Conservation (phyloP, 2,888 invertebrate species). For the Drosophila pegasa region DNA sequence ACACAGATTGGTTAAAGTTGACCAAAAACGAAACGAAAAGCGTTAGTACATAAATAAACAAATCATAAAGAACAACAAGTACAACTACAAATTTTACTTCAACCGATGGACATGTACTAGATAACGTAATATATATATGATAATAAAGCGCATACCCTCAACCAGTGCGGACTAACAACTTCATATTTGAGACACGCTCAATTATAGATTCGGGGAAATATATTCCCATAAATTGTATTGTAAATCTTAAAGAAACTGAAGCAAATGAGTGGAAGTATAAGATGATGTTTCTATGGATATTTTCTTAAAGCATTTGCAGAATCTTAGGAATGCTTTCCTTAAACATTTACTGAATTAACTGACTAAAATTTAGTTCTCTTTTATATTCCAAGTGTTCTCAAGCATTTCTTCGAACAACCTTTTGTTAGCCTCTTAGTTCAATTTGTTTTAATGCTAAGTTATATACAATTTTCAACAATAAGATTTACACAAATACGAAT, state of each 20-base stretch:
- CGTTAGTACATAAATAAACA: conserved; percentile 58
- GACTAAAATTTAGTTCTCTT: not conserved
- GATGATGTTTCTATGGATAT: not conserved
- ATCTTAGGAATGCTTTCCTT: not conserved
- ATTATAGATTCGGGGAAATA: not conserved
- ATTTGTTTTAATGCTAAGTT: not conserved
- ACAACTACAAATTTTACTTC: conserved; percentile 38
- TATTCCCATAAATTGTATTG: not conserved
- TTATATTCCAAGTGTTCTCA: too few relatives aligned
- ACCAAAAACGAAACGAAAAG: conserved; percentile 44
- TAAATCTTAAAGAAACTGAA: not conserved
- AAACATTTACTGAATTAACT: not conserved
- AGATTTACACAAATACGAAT: conserved; percentile 20
- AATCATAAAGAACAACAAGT: conserved; percentile 31
- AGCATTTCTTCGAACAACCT: not conserved
- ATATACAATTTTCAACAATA: conserved; percentile 15
- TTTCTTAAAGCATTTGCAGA: not conserved
- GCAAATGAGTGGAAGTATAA: not conserved
- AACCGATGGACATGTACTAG: conserved; percentile 22
- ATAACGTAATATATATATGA: conserved; percentile 4
- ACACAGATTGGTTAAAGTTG: conserved; percentile 39
- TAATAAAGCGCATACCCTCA: conserved; percentile 38
- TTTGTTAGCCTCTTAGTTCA: not conserved
- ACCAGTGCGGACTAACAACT: conserved; percentile 40
- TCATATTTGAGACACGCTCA: not conserved